A percentile compares a stretch with the other conserved stretches of the same genome.
These are phyloP conservation scores for Mylabris sibirica DNA, from an alignment of 2,888 invertebrate genomes.

Conservation along the genomic window DNA sequence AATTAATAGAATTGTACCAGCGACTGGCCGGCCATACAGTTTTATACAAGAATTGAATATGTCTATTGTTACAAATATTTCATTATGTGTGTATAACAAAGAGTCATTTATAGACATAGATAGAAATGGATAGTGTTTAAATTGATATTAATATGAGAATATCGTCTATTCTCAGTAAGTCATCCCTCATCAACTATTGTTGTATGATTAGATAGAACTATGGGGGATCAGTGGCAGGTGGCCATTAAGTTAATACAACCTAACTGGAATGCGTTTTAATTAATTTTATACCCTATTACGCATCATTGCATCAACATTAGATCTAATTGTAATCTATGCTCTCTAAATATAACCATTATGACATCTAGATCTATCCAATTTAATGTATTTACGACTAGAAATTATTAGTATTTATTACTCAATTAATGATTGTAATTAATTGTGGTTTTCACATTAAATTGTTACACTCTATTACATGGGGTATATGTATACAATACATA, in stretches of 20 bases:
- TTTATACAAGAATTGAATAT: neutral
- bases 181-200: slow-evolving; percentile 6
- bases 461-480: neutral
- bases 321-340: slow-evolving; percentile 31
- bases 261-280: slow-evolving; percentile 32
- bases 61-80: neutral
- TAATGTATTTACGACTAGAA: slow-evolving; percentile 40
- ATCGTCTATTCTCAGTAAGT: neutral
- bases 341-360: slow-evolving; percentile 24
- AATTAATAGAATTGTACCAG: too few relatives aligned
- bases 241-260: neutral
- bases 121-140: neutral
- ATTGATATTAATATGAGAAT: slow-evolving; percentile 7
- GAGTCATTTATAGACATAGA: neutral
- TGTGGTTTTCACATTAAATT: neutral
- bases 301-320: slow-evolving; percentile 16
- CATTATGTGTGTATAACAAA: neutral
- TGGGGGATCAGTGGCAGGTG: slow-evolving; percentile 2
- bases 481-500: neutral
- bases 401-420: slow-evolving; percentile 24
- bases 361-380: slow-evolving; percentile 33
- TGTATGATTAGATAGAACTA: neutral
- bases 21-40: too few relatives aligned
- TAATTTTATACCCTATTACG: slow-evolving; percentile 33
- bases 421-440: slow-evolving; percentile 32